Evolutionary conservation across 2,888 invertebrate species (phyloP).

Genomic region (Strigamia crassipes): DNA sequence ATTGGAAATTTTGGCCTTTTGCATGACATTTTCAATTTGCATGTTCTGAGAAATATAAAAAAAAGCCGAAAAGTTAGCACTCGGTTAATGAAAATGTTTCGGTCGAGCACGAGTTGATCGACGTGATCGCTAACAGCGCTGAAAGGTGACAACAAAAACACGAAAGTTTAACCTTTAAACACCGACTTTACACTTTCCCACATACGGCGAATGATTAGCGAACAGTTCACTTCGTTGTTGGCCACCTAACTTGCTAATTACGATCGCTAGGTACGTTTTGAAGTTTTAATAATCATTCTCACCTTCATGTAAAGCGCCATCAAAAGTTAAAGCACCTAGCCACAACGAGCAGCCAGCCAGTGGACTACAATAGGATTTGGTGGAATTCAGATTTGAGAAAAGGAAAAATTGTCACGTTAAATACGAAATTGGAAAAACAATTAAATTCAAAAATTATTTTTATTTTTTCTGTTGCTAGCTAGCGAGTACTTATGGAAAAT

Average conservation of each 20-base stretch:
- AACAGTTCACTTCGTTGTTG: background rate
- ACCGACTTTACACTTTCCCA: background rate
- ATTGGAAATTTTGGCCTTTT: constrained; percentile 15
- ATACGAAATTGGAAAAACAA: background rate
- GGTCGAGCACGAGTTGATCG: background rate
- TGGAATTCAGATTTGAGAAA: background rate
- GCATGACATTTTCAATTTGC: constrained; percentile 41
- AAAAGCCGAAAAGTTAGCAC: background rate
- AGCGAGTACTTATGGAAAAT: background rate
- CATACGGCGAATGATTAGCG: background rate
- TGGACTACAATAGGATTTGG: background rate
- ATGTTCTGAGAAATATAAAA: background rate
- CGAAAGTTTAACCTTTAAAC: background rate
- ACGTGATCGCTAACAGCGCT: background rate
- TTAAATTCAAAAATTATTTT: background rate
- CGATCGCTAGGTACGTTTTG: background rate
- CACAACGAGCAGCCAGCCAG: background rate
- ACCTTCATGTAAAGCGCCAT: constrained; percentile 38
- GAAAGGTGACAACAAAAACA: background rate
- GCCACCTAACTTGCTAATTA: background rate
- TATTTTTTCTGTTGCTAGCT: background rate
- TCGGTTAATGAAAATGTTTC: background rate
- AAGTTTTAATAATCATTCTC: background rate
- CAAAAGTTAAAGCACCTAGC: background rate
- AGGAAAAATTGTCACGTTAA: background rate